A percentile compares a stretch with the other conserved stretches of the same genome.
Conservation (phyloP, 2,797 vertebrate species). For the Lepus townsendii region DNA sequence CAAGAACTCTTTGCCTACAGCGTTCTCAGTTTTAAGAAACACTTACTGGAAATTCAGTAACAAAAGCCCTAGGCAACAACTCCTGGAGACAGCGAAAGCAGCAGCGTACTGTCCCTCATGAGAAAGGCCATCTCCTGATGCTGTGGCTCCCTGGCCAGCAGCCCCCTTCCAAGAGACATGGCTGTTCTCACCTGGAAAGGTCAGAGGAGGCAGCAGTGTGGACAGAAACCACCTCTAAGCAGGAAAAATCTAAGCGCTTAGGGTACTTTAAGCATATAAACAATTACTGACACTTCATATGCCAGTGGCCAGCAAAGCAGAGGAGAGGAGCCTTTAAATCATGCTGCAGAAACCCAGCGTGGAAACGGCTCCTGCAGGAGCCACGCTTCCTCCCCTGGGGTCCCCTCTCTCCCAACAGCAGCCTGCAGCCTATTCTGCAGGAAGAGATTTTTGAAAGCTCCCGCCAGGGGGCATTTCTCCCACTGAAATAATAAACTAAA, state of each 20-base stretch:
- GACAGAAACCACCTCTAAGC: background rate
- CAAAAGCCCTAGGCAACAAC: background rate
- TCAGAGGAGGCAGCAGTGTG: background rate
- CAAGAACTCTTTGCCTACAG: background rate
- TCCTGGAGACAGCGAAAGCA: background rate
- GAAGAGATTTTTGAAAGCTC: constrained; percentile 28
- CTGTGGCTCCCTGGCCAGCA: background rate
- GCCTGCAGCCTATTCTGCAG: background rate
- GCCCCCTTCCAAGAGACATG: background rate
- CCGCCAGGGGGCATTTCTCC: constrained; percentile 57
- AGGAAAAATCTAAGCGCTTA: constrained; percentile 24
- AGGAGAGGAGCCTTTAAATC: background rate
- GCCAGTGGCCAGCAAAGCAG: background rate
- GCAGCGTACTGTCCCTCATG: no score
- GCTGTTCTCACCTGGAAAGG: background rate
- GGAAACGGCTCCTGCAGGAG: background rate
- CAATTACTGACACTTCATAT: constrained; percentile 9
- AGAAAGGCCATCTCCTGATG: background rate
- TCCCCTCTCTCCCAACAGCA: background rate
- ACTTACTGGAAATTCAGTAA: constrained; percentile 14
- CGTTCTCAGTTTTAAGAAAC: background rate
- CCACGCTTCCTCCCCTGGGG: background rate
- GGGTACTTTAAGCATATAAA: background rate
- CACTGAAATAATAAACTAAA: constrained; percentile 15
- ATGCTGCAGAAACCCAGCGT: background rate